Conservation (phyloP, 2,113 vertebrate genomes). For the Nettapus auritus region DNA sequence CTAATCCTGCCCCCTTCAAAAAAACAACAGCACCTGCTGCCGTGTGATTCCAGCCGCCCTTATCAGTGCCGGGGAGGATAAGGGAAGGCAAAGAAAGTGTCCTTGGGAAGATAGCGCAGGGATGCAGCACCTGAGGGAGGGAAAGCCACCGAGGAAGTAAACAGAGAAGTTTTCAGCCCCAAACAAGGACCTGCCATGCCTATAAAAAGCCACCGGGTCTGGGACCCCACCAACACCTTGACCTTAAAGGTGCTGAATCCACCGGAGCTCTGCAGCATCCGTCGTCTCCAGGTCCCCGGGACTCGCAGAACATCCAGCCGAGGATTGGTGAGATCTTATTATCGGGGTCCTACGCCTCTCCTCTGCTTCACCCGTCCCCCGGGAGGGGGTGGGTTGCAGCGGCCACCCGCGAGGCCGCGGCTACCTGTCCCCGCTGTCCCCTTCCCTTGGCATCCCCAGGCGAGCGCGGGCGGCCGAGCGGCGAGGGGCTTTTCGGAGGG, state of each 20-base stretch:
- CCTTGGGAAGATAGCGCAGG: constrained; percentile 42
- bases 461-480: background rate
- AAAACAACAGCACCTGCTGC: constrained; percentile 31
- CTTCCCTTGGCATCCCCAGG: fast-evolving
- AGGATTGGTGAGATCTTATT: constrained; percentile 70
- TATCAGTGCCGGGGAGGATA: constrained; percentile 34
- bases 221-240: background rate
- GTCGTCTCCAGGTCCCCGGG: background rate
- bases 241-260: background rate
- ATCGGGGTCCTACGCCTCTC: background rate
- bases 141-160: background rate
- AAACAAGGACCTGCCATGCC: background rate
- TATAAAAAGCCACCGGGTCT: background rate
- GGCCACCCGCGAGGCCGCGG: fast-evolving
- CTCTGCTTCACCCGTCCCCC: fast-evolving
- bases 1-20: background rate
- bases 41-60: background rate
- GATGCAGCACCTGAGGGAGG: background rate
- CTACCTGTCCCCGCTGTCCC: background rate
- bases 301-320: background rate
- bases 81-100: background rate
- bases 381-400: fast-evolving
- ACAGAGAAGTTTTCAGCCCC: background rate
- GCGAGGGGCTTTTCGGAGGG: background rate
- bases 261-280: background rate